These are phyloP conservation scores for Halictus ligatus DNA, from an alignment of 2,888 invertebrate species.

Conservation along the genomic window DNA sequence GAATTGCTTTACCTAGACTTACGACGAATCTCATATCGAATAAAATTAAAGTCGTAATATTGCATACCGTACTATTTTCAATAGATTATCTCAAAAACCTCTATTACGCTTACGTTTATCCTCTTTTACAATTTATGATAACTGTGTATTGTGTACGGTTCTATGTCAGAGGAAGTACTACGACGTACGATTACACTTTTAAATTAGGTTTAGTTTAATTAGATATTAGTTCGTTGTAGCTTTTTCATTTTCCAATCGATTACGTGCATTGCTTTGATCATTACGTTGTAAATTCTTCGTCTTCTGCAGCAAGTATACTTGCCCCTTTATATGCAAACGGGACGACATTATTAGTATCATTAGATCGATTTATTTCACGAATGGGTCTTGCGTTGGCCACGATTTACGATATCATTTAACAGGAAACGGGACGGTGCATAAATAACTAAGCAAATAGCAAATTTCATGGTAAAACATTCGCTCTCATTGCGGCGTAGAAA, in stretches of 20 bases:
- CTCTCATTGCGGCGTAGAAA: slow-evolving; percentile 1
- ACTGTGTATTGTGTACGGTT: no score
- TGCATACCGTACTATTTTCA: not conserved
- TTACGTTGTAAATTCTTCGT: not conserved
- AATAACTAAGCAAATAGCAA: slow-evolving; percentile 24
- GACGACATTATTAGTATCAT: not conserved
- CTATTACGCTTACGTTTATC: not conserved
- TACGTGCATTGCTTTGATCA: not conserved
- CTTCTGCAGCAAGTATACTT: not conserved
- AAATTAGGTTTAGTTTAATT: not conserved
- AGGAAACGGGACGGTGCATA: not conserved
- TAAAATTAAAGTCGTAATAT: not conserved
- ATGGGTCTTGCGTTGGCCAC: not conserved
- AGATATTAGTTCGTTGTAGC: not conserved
- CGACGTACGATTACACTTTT: not conserved
- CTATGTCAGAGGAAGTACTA: not conserved
- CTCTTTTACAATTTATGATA: not conserved
- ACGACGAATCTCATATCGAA: not conserved
- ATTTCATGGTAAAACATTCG: slow-evolving; percentile 32
- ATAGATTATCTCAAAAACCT: not conserved
- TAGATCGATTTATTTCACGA: slow-evolving; percentile 25
- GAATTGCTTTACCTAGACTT: not conserved
- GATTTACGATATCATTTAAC: slow-evolving; percentile 24
- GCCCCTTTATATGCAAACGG: not conserved
- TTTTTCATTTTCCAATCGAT: not conserved